phyloP scores from a whole-genome alignment of 1,140 invertebrate species.

The Lethrus apterus region DNA sequence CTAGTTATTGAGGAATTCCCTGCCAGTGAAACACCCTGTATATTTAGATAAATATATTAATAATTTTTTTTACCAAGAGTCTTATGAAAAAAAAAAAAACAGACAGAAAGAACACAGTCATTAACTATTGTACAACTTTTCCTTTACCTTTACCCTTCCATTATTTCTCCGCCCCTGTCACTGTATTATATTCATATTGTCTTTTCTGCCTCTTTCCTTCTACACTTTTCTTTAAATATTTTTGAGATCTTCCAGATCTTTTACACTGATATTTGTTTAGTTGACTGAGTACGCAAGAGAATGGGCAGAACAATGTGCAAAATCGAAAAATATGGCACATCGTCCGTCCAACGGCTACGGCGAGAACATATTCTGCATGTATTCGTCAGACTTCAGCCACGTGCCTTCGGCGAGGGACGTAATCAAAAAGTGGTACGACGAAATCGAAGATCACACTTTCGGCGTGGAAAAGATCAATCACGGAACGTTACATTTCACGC shows the following conservation, averaged over 20 bases:
- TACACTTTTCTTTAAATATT: too few species aligned
- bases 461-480: conserved; percentile 53
- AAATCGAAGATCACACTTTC: conserved; percentile 56
- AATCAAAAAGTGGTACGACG: conserved; percentile 61
- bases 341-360: conserved; percentile 50
- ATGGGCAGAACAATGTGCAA: conserved; percentile 72
- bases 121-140: too few species aligned
- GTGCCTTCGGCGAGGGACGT: conserved; percentile 57
- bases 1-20: too few species aligned
- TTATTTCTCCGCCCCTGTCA: background rate
- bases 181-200: background rate
- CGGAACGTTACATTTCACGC: conserved; percentile 61
- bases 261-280: too few species aligned
- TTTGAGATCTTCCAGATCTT: too few species aligned
- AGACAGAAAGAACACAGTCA: too few species aligned
- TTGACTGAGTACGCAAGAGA: conserved; percentile 51
- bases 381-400: conserved; percentile 58
- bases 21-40: too few species aligned
- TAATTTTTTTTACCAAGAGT: too few species aligned
- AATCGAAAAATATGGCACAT: conserved; percentile 56
- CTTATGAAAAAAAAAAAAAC: too few species aligned
- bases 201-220: too few species aligned
- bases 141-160: too few species aligned
- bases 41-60: too few species aligned
- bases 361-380: conserved; percentile 56